These are phyloP conservation scores for Montipora capitata DNA, from an alignment of 92 coral and sea anemone genomes.

Conservation along the genomic window DNA sequence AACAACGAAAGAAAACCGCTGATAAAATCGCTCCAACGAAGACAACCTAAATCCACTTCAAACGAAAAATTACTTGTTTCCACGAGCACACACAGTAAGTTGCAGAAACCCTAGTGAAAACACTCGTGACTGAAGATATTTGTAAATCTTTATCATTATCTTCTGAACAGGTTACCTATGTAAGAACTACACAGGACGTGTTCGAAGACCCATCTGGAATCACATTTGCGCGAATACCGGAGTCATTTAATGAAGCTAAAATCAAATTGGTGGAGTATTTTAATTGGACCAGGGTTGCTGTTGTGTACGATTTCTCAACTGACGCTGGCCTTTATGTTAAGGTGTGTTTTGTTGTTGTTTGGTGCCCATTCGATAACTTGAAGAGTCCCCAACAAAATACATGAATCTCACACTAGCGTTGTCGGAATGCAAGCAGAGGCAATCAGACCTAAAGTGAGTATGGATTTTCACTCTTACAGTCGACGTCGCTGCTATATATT, in stretches of 20 bases:
- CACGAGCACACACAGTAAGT: no score
- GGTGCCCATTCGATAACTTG: background rate
- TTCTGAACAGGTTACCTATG: slow-evolving; percentile 18
- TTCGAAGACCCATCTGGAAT: background rate
- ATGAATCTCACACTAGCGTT: background rate
- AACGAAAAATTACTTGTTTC: no score
- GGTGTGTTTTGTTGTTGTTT: slow-evolving; percentile 35
- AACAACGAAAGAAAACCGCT: no score
- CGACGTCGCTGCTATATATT: no score
- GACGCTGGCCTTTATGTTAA: slow-evolving; percentile 30
- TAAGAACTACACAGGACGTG: background rate
- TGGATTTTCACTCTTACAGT: no score
- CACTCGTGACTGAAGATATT: no score
- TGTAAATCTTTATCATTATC: background rate
- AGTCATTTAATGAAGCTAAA: slow-evolving; percentile 49
- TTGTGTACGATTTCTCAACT: slow-evolving; percentile 62
- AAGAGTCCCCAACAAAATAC: background rate
- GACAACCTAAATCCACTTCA: no score
- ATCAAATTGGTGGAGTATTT: slow-evolving; percentile 64
- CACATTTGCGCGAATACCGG: slow-evolving; percentile 30
- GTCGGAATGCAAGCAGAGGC: background rate
- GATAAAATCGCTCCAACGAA: no score
- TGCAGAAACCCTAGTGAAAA: no score
- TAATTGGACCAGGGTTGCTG: slow-evolving; percentile 81
- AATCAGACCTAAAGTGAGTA: no score